phyloP scores from a whole-genome alignment of 2,797 vertebrate genomes.

The Lepus oiostolus region DNA sequence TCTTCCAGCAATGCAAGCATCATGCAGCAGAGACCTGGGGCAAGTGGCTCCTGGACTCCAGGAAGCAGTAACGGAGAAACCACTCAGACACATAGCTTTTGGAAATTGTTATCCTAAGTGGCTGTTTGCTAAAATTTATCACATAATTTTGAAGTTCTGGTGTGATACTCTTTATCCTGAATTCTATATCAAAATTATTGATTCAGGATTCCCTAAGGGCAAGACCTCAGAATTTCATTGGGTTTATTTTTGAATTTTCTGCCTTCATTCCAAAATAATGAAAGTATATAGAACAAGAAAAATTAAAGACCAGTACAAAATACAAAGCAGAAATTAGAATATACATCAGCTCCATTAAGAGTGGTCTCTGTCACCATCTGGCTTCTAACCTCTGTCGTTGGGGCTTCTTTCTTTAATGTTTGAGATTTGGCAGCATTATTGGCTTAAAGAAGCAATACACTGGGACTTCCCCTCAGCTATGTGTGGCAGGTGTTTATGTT shows the following conservation, averaged over 20 bases:
- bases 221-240: neutral
- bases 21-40: neutral
- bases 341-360: neutral
- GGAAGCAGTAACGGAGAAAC: neutral
- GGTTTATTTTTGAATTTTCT: constrained; percentile 7
- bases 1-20: neutral
- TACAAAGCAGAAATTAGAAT: neutral
- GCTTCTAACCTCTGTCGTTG: neutral
- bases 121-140: constrained; percentile 21
- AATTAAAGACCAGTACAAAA: neutral
- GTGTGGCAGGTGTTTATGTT: neutral
- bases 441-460: neutral
- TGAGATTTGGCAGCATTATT: neutral
- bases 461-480: neutral
- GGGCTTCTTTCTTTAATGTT: neutral
- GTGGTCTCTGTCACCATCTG: neutral
- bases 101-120: neutral
- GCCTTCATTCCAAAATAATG: neutral
- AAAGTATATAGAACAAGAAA: neutral
- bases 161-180: neutral
- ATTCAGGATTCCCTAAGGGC: neutral
- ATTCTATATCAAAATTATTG: neutral
- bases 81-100: neutral
- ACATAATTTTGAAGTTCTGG: neutral
- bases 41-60: neutral